Evolutionary conservation across 2,888 invertebrate species (phyloP).

Genomic region (Xylota segnis): DNA sequence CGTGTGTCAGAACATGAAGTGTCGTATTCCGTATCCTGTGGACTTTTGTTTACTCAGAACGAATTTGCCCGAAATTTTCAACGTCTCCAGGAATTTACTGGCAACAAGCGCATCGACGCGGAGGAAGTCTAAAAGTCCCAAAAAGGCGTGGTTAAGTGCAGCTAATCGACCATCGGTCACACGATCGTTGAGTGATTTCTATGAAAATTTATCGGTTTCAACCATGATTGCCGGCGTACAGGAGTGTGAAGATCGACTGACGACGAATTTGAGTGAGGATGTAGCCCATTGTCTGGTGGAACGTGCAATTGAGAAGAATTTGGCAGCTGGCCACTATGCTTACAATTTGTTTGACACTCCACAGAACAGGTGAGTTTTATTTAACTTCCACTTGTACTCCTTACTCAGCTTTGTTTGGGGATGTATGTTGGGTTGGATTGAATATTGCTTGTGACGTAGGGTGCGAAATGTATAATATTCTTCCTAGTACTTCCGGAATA

Average conservation of each 20-base stretch:
- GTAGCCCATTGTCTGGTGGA: constrained; percentile 82
- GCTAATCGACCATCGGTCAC: constrained; percentile 80
- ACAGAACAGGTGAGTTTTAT: constrained; percentile 78
- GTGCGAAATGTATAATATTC: no score
- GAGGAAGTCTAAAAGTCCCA: constrained; percentile 81
- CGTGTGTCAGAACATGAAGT: constrained; percentile 80
- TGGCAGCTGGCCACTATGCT: constrained; percentile 80
- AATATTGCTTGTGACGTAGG: no score
- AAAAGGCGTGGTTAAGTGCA: constrained; percentile 81
- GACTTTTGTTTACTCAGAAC: constrained; percentile 81
- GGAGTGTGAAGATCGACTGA: constrained; percentile 79
- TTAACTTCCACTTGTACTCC: no score
- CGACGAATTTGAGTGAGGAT: constrained; percentile 80
- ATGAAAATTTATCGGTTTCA: constrained; percentile 82
- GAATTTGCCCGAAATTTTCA: constrained; percentile 80
- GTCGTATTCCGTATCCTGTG: constrained; percentile 82
- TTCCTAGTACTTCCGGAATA: no score
- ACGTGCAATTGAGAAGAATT: constrained; percentile 80
- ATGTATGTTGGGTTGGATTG: no score
- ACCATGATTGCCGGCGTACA: constrained; percentile 80
- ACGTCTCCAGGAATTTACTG: constrained; percentile 75
- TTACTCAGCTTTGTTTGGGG: no score
- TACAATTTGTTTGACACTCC: constrained; percentile 82
- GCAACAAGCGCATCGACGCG: constrained; percentile 66
- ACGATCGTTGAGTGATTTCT: constrained; percentile 84